Evolutionary conservation across 2,888 invertebrate genomes (phyloP).

Genomic region (Eupithecia tripunctaria): DNA sequence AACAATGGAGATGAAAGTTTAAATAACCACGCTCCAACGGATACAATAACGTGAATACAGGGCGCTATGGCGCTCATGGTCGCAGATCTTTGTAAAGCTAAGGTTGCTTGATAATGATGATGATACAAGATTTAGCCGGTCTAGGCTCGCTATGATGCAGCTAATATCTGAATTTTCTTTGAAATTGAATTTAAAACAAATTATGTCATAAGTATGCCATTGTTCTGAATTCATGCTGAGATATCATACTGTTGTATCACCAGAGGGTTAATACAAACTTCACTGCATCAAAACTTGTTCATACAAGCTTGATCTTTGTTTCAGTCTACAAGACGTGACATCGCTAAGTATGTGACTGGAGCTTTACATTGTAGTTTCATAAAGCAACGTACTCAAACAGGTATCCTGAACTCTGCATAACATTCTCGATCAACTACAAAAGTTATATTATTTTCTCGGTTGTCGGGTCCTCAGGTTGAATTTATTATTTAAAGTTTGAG

Average conservation of each 20-base stretch:
- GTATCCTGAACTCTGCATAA: constrained; percentile 54
- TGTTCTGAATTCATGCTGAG: constrained; percentile 3
- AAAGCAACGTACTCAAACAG: constrained; percentile 51
- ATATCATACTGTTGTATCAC: constrained; percentile 14
- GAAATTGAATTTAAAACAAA: not conserved
- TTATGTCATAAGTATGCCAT: not conserved
- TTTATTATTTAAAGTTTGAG: constrained; percentile 75
- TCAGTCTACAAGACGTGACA: constrained; percentile 42
- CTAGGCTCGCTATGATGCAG: not conserved
- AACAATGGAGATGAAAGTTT: no score
- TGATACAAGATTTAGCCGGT: not conserved
- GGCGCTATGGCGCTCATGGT: no score
- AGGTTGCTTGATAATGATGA: not conserved
- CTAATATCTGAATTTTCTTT: not conserved
- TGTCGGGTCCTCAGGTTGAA: constrained; percentile 63
- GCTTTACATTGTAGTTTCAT: constrained; percentile 58
- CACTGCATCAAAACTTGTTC: constrained; percentile 41
- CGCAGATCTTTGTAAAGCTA: no score
- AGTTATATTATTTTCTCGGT: constrained; percentile 73
- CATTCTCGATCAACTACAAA: constrained; percentile 52
- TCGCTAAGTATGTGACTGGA: constrained; percentile 33
- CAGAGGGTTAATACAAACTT: constrained; percentile 33
- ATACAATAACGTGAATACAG: no score
- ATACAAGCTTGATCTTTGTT: constrained; percentile 38
- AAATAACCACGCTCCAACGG: no score